Evolutionary conservation across 92 coral and sea anemone species (phyloP).

Genomic region (Anthopleura xanthogrammica): DNA sequence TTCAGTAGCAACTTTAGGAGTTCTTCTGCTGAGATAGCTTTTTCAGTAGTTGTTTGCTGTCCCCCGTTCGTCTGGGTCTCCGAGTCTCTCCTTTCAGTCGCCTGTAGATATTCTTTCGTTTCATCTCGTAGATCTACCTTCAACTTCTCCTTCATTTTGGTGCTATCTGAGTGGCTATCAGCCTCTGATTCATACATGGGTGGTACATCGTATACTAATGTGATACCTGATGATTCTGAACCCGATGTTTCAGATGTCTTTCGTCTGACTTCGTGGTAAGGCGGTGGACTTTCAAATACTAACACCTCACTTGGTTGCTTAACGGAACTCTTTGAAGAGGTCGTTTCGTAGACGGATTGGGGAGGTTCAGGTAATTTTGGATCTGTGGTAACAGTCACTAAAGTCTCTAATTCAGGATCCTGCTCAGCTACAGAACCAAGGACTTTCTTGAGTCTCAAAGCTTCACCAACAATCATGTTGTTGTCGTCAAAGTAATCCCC

Average conservation of each 20-base stretch:
- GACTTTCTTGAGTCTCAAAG: conserved; percentile 58
- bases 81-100: conserved; percentile 11
- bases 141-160: not conserved
- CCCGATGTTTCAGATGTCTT: not conserved
- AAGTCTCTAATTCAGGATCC: conserved; percentile 50
- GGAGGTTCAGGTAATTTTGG: conserved; percentile 11
- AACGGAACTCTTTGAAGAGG: not conserved
- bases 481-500: conserved; percentile 71
- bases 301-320: conserved; percentile 9
- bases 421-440: conserved; percentile 25
- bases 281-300: conserved; percentile 22
- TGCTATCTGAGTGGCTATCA: not conserved
- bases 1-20: conserved; percentile 42
- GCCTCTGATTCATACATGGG: not conserved
- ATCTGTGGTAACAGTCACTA: conserved; percentile 43
- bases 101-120: not conserved
- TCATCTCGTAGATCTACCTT: not conserved
- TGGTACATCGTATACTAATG: not conserved
- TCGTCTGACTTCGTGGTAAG: conserved; percentile 16
- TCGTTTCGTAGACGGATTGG: not conserved
- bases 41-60: conserved; percentile 17
- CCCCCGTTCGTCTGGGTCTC: conserved; percentile 3
- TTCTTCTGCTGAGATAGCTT: conserved; percentile 64
- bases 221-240: not conserved
- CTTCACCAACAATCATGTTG: conserved; percentile 66